Conservation (phyloP, 2,888 invertebrate species). For the Oasisia sp. region DNA sequence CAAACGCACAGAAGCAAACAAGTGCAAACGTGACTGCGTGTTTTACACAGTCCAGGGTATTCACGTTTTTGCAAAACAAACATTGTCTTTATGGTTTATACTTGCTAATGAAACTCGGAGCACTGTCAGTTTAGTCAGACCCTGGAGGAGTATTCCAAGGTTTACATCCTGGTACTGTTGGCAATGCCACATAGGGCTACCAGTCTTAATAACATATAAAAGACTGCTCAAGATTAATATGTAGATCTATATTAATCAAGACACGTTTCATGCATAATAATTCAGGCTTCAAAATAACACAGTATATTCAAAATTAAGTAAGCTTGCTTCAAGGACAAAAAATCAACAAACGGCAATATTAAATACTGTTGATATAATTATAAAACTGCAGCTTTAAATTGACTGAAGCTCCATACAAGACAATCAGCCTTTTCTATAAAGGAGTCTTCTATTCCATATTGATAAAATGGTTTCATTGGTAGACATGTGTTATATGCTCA, state of each 20-base stretch:
- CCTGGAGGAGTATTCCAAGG: no score
- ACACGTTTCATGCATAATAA: no score
- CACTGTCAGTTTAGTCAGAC: no score
- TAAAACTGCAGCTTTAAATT: background rate
- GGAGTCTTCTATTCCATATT: background rate
- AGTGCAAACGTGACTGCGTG: background rate
- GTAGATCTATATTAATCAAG: no score
- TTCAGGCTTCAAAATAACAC: no score
- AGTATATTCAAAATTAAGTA: background rate
- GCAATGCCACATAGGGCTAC: no score
- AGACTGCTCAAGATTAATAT: no score
- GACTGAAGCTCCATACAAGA: background rate
- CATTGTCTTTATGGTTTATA: background rate
- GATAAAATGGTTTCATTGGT: no score
- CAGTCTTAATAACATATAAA: no score
- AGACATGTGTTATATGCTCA: no score
- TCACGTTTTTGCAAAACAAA: background rate
- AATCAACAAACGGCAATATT: background rate
- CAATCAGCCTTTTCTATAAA: background rate
- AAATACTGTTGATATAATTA: background rate
- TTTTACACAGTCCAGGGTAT: background rate
- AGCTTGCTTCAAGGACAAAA: background rate
- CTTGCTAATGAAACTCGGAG: background rate
- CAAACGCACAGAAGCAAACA: background rate
- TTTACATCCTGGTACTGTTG: no score